Evolutionary conservation across 35 echinoderm and acorn worm species (phyloP), one percentile per base, ranked within the genome.

Genomic region (Lytechinus pictus): DNA sequence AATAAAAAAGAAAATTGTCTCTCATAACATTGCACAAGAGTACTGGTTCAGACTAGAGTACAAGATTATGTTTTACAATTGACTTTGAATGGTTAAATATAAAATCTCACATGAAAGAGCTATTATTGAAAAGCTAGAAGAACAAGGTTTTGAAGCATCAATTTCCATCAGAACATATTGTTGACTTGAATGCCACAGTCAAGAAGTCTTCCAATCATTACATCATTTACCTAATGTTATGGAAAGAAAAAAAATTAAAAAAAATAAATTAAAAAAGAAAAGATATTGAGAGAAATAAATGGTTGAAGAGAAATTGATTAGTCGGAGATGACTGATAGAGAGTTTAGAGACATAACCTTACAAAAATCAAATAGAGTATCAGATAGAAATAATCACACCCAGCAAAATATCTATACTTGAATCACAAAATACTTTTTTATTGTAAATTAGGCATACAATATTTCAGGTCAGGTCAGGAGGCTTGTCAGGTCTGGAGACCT

Each of bases 91-190:
- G 14, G 16, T 71, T 21, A 71, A 13, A 71, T 21, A 71, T 71
- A 71, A 71, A 71, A 71, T 71, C 61, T 71, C 14, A 71, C 61
- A 71, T 21, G 16, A 71, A 13, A 44, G 33, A 44, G 33, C 33
- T 44, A 44, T 44, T 44, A 44, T 44, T 44, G 33, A 44, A 44
- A 2, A 44, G 33, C 33, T 44, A 71, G 24, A 66, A 71, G 14
- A 71, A 12, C 3, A 71, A 19, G 61, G 14, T 71, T 19, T 19
- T 71, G 61, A 71, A 71, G 10, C 12, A 19, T 71, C 16, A 19
- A 24, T 14, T 6, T 71, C 33, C 87, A 93, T 97, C 87, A 97
- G 88, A 97, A 97, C 97, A 97, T 97, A 56, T 97, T 96, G 93
- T 97, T 97, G 51, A 97, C 97, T 61, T 96, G 92, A 24, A 97